Evolutionary conservation across 2,797 vertebrate genomes (phyloP).

Genomic region (Carcharodon carcharias): DNA sequence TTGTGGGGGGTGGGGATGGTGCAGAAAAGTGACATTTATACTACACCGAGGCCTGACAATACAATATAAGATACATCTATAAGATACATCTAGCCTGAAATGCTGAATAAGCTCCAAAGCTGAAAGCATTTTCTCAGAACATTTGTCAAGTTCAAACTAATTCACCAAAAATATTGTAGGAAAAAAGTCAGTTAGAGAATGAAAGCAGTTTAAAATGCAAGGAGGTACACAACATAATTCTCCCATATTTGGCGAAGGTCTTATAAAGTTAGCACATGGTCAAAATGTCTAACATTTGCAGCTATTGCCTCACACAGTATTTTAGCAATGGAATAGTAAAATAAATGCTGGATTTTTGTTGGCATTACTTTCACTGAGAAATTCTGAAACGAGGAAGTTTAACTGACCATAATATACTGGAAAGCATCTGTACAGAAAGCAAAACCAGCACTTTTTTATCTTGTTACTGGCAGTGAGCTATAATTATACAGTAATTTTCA

Average conservation of each 20-base stretch:
- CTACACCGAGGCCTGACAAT: neutral
- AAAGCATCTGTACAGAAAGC: conserved; percentile 21
- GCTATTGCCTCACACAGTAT: neutral
- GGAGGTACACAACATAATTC: neutral
- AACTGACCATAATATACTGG: conserved; percentile 34
- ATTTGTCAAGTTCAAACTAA: neutral
- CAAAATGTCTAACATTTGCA: neutral
- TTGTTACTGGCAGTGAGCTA: conserved; percentile 29
- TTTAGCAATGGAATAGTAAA: neutral
- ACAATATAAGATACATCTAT: no score
- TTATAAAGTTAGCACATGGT: neutral
- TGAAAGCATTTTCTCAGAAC: neutral
- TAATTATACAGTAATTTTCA: conserved; percentile 29
- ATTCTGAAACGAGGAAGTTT: conserved; percentile 33
- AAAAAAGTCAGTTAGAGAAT: neutral
- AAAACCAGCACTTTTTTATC: conserved; percentile 27
- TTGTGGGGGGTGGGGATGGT: neutral
- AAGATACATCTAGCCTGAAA: neutral
- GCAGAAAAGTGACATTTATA: neutral
- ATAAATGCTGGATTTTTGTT: neutral
- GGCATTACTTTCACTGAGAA: conserved; percentile 32
- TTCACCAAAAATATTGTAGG: neutral
- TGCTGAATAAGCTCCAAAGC: neutral
- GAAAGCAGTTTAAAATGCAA: neutral
- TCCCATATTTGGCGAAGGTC: no score